Evolutionary conservation across 2,797 vertebrate species (phyloP), one percentile per base, ranked within the genome.

Genomic region (Odontamblyopus rebecca): DNA sequence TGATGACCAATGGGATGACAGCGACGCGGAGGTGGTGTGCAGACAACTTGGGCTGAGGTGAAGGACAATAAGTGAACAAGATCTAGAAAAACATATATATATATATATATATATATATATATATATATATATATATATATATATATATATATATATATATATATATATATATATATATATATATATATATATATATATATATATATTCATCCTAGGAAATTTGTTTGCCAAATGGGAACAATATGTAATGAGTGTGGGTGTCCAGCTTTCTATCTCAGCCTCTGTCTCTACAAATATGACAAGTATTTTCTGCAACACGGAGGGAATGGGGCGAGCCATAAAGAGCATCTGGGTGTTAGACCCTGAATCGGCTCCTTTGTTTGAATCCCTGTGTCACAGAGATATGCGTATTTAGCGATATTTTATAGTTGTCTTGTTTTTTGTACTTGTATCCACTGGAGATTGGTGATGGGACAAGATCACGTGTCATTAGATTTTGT

Each of bases 1-100:
- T 67, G 97, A 98, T 0, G 96, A 98, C 84, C 97, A 98, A 73
- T 99, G 97, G 97, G 98, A 98, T 6, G 94, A 97, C 35, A 95
- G 92, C 0, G 97, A 99, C 57, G 97, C 97, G 26, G 98, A 98
- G 85, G 98, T 99, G 65, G 91, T 99, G 84, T 99, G 98, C 90
- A 95, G 98, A 91, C 98, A 99, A 86, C 94, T 99, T 67, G 97
- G 97, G 61, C 90, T 98, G 70, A 96, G 97, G 97, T 98, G 85
- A 90, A 92, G 78, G 50, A 57, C 18, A 27, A 35, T 35, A 68
- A 63, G 61, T 29, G 32, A 44, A 32, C 32, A 19, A 61, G 16
- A 61, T 61, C 5, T 32, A 27, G 56, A 59, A 13, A 26, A 59
- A 13, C 15, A 26, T 12, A 27, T 5, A 57, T 5, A 57, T 4